A percentile compares a stretch with the other conserved stretches of the same genome.
Evolutionary conservation across 2,797 vertebrate genomes (phyloP).

Genomic region (Lacerta agilis): DNA sequence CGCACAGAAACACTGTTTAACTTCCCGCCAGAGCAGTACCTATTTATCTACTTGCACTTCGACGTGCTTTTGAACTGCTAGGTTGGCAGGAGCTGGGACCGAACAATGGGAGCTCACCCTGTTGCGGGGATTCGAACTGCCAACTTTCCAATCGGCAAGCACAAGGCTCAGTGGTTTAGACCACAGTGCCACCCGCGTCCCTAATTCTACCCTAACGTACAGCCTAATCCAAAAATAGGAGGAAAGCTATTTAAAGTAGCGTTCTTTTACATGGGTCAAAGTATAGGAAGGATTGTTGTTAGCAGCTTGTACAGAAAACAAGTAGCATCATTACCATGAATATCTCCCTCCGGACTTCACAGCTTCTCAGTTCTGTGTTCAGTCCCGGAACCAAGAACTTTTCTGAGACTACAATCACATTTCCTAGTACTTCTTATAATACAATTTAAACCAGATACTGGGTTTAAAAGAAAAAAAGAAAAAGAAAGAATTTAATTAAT

Average conservation of each 20-base stretch:
- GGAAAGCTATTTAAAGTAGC: background rate
- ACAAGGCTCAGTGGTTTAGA: no score
- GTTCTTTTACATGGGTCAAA: background rate
- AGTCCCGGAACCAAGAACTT: constrained; percentile 10
- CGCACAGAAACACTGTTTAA: no score
- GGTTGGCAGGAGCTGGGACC: no score
- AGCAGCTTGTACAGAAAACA: background rate
- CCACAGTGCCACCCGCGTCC: no score
- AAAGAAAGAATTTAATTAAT: constrained; percentile 60
- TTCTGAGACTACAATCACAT: constrained; percentile 21
- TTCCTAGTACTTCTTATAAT: constrained; percentile 35
- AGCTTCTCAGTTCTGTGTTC: background rate
- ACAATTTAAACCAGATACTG: constrained; percentile 42
- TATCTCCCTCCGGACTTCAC: background rate
- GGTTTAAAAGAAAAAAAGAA: no score
- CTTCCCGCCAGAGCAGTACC: no score
- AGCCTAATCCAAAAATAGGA: background rate
- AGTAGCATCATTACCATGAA: background rate
- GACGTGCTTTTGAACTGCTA: no score
- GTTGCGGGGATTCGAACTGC: no score
- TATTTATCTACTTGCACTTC: no score
- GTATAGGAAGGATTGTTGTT: background rate
- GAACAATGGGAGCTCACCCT: no score
- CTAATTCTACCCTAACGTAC: background rate
- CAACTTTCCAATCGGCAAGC: no score